Percentiles rank a stretch among this genome's conserved stretches.
phyloP scores from a whole-genome alignment of 2,888 invertebrate genomes.

The Dinocampus coccinellae region DNA sequence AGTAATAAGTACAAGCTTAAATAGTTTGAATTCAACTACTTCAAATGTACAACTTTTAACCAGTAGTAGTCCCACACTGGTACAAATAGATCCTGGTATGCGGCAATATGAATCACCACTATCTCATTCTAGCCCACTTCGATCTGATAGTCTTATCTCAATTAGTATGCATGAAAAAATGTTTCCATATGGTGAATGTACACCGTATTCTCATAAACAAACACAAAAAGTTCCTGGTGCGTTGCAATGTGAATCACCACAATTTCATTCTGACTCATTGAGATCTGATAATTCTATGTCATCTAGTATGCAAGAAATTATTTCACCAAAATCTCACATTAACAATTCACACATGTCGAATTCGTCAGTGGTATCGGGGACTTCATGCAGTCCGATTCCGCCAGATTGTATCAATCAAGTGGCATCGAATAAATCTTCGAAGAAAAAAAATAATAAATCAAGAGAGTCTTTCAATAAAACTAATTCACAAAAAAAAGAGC shows the following conservation, averaged over 20 bases:
- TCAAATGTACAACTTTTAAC: neutral
- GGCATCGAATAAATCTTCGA: constrained; percentile 18
- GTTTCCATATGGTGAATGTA: no score
- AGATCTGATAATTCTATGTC: constrained; percentile 10
- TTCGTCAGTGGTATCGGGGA: constrained; percentile 22
- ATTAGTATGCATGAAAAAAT: constrained; percentile 15
- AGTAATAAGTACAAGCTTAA: neutral
- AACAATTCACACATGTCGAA: constrained; percentile 26
- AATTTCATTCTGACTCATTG: constrained; percentile 31
- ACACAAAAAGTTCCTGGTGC: neutral
- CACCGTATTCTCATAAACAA: no score
- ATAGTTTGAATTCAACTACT: neutral
- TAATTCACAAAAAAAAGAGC: no score
- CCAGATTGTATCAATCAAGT: constrained; percentile 43
- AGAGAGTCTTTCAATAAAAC: constrained; percentile 13
- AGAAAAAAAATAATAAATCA: constrained; percentile 14
- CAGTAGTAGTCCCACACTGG: neutral
- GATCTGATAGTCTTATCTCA: constrained; percentile 9
- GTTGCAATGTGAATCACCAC: neutral
- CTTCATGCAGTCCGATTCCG: constrained; percentile 46
- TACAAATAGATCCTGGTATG: neutral
- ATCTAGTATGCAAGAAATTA: constrained; percentile 8
- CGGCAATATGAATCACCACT: neutral
- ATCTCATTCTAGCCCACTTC: constrained; percentile 29
- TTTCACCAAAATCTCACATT: constrained; percentile 40